These are phyloP conservation scores for Cydia amplana DNA, from an alignment of 1,140 invertebrate species.

Conservation along the genomic window DNA sequence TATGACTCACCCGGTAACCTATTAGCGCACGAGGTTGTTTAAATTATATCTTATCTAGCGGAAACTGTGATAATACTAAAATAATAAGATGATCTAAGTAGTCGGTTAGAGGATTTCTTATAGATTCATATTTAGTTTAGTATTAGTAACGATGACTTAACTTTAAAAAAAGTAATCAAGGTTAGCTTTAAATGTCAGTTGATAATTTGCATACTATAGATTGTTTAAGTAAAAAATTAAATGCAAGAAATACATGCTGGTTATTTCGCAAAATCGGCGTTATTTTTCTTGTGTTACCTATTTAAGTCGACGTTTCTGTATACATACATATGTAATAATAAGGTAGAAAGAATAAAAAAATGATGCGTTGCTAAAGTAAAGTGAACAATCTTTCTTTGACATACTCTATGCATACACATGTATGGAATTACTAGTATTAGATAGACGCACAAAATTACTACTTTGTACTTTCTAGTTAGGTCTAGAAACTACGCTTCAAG, in stretches of 20 bases:
- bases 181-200: background rate
- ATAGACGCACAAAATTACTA: slow-evolving; percentile 32
- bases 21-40: background rate
- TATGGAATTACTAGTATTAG: slow-evolving; percentile 30
- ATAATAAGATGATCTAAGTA: slow-evolving; percentile 7
- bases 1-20: background rate
- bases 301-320: background rate
- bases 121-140: background rate
- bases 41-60: slow-evolving; percentile 9
- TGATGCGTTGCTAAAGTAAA: background rate
- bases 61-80: slow-evolving; percentile 8
- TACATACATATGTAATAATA: background rate
- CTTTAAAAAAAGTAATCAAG: background rate
- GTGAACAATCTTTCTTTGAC: slow-evolving; percentile 1
- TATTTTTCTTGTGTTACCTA: background rate
- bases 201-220: background rate
- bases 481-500: slow-evolving; percentile 32
- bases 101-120: background rate
- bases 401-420: slow-evolving; percentile 24
- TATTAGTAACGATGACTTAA: slow-evolving; percentile 7
- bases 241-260: no score
- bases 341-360: background rate
- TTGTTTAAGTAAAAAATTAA: background rate
- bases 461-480: slow-evolving; percentile 27
- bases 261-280: no score